Percentiles rank a stretch among this genome's conserved stretches.
Evolutionary conservation across 2,113 vertebrate genomes (phyloP).

Genomic region (Etheostoma cragini): DNA sequence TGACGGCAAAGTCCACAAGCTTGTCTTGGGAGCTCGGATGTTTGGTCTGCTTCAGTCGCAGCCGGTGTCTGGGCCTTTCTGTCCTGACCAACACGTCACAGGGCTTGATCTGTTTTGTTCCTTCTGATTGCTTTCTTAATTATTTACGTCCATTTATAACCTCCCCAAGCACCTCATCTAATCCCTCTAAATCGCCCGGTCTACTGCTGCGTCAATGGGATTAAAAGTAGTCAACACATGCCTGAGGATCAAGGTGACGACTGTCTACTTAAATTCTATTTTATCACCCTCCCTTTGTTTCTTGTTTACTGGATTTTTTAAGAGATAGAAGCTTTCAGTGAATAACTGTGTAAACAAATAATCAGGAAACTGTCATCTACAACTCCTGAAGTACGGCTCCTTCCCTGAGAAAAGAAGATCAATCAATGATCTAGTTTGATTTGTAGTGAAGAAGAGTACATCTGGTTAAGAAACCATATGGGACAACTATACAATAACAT

Average conservation of each 20-base stretch:
- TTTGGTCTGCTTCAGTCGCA: background rate
- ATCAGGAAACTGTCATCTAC: conserved; percentile 10
- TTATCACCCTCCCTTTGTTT: conserved; percentile 20
- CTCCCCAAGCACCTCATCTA: conserved; percentile 35
- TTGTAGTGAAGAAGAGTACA: background rate
- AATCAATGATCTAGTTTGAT: conserved; percentile 14
- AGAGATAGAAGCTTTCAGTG: conserved; percentile 1
- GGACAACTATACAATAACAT: conserved; percentile 12
- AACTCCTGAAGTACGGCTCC: background rate
- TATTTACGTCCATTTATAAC: conserved; percentile 66
- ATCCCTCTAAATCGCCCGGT: conserved; percentile 45
- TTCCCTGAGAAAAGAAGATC: conserved; percentile 7
- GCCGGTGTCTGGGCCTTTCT: conserved; percentile 19
- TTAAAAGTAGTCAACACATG: conserved; percentile 46
- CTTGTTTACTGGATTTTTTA: conserved; percentile 20
- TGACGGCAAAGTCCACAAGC: background rate
- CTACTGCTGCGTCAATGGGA: conserved; percentile 74
- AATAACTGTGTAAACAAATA: conserved; percentile 26
- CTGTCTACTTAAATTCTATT: conserved; percentile 58
- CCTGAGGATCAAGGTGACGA: conserved; percentile 33
- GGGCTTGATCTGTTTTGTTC: conserved; percentile 9
- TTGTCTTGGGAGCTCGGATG: background rate
- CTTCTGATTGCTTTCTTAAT: conserved; percentile 39
- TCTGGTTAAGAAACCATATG: conserved; percentile 13
- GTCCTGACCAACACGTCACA: background rate